Evolutionary conservation across 2,113 vertebrate genomes (phyloP), one percentile per base, ranked within the genome.

Genomic region (Lepus americanus): DNA sequence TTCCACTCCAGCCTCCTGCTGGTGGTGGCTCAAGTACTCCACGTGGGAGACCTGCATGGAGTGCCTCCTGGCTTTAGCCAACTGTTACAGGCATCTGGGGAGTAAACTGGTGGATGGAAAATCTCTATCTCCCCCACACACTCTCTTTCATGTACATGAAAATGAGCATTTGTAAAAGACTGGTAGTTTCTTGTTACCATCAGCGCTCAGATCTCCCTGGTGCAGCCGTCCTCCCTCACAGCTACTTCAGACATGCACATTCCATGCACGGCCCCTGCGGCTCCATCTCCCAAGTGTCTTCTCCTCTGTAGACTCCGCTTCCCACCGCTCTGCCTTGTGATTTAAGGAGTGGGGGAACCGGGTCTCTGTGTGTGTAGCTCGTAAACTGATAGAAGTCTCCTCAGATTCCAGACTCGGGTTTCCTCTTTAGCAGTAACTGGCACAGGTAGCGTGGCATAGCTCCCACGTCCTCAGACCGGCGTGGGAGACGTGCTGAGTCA

Each of bases 191-290:
- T 19, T 19, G 23, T 10, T 66, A 19, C 25, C 36, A 14, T 27
- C 23, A 20, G 10, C 1, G 23, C n/a, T 55, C 49, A 31, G 0
- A 20, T 82, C 19, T 66, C 36, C 53, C 27, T 23, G 14, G 0
- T 49, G 17, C n/a, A 9, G 12, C 53, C 10, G 1, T 8, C 22
- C 12, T 67, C 23, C 31, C n/a, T 85, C 53, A 27, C 36, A 67
- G 9, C n/a, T 69, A 17, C 5, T 84, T 44, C 49, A 13, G 5
- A 22, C 25, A 14, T 23, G 80, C 70, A 5, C 27, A 0, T 25
- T 36, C 31, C 27, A 12, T 19, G 9, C 6, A 0, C 1, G 8
- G 39, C 9, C 0, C 2, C 9, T 6, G 39, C 1, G 2, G 55
- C 14, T 59, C 55, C 55, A 59, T 13, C 55, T 59, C 55, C 55